Base-by-base conservation (phyloP, 2,113 vertebrate species). In the Cygnus buccinator region DNA sequence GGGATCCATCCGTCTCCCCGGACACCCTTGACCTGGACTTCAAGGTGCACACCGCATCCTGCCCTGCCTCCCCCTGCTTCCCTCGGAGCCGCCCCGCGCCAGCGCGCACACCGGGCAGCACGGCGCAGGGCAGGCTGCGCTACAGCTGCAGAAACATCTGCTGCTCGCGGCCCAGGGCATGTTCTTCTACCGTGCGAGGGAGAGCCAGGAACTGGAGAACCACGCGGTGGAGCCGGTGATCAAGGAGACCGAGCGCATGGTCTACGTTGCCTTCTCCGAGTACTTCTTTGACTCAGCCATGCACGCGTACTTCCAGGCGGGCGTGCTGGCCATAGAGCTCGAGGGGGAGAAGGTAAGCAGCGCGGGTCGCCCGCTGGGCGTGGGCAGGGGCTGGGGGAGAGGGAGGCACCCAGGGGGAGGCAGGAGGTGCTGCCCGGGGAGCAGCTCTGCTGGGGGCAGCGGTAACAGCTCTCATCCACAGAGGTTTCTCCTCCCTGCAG, bases 261-360 rank as follows among this genome's bases (percentile, higher is more conserved):
- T 99, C 33, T 99, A 99, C 0, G 96, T 99, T 12, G 98, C 98
- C 17, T 98, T 99, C 84, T 99, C 99, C 0, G 99, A 99, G 96
- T 99, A 98, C 95, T 99, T 99, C 97, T 99, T 99, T 0, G 99
- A 99, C 94, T 99, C 99, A 0, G 99, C 99, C 23, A 98, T 99
- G 98, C 98, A 98, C 3, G 96, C 99, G 0, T 99, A 99, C 97
- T 99, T 98, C 98, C 98, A 72, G 79, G 99, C 98, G 0, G 98
- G 98, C 3, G 95, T 98, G 35, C 98, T 99, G 93, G 93, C 96
- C 93, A 98, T 98, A 73, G 87, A 98, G 33, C 98, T 99, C 13
- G 84, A 97, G 16, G 98, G 99, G 4, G 98, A 99, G 74, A 97
- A 99, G 98, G 99, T 99, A 54, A 62, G 61, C 6, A 3, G 48